These are phyloP conservation scores for Oreochromis aureus DNA, from an alignment of 2,113 vertebrate genomes.

Conservation along the genomic window DNA sequence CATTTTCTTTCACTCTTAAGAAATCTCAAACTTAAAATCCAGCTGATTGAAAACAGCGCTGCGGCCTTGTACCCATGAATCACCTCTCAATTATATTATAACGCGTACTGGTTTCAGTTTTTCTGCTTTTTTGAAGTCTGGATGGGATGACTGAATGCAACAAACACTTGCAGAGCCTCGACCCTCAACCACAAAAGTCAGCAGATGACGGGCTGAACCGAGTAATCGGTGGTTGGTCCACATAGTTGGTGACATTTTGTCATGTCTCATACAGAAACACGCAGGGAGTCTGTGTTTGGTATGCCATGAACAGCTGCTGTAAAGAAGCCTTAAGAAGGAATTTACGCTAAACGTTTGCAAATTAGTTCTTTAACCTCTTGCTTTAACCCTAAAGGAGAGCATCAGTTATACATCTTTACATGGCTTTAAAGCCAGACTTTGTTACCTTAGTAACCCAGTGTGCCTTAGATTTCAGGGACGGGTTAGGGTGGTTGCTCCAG, in stretches of 20 bases:
- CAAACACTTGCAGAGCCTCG: background rate
- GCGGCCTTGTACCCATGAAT: background rate
- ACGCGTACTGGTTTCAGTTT: background rate
- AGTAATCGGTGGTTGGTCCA: background rate
- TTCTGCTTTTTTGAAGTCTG: background rate
- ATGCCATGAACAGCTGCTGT: background rate
- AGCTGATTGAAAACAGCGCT: background rate
- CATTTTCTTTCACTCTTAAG: background rate
- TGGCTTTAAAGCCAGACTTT: background rate
- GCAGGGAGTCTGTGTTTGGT: background rate
- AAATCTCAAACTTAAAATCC: background rate
- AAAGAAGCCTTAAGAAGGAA: background rate
- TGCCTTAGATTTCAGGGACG: accelerated
- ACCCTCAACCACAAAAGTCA: background rate
- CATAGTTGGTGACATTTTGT: background rate
- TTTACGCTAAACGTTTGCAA: accelerated
- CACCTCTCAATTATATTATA: background rate
- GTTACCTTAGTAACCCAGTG: background rate
- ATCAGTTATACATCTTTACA: background rate
- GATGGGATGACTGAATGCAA: background rate
- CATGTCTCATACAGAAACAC: background rate
- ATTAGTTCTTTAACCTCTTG: background rate
- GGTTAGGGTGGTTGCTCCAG: accelerated
- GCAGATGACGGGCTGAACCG: background rate
- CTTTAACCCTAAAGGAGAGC: accelerated